Base-by-base conservation (phyloP, 2,888 invertebrate species). In the Stenolophus ochropezus region DNA sequence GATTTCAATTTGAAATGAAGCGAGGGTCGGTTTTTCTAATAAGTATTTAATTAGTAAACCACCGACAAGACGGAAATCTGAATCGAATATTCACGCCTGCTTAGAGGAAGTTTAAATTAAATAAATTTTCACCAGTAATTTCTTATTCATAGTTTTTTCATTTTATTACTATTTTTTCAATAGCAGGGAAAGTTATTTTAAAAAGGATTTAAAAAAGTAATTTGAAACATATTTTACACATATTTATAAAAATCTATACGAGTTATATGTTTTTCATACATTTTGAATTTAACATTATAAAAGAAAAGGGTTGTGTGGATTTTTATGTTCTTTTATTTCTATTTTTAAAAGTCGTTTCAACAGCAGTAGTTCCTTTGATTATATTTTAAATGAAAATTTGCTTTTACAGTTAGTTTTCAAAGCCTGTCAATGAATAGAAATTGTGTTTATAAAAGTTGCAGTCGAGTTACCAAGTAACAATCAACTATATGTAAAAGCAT, bases 1-100 rank as follows among this genome's bases (percentile, higher is more conserved):
- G 61, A 61, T 61, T 61, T 61, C 21, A 61, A 61, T 61, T 61
- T 61, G 21, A 61, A 61, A 61, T 61, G 61, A 61, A 61, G 61
- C 61, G 61, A 25, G 25, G 61, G 61, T 20, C 23, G 61, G 61
- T 61, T 61, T 58, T 61, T 61, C 25, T 61, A 61, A 61, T 61
- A 61, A 61, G 61, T 61, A 21, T 61, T 61, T 25, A 61, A 61
- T 61, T 61, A 61, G 23, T 14, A 25, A 61, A 61, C 61, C 21
- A 61, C 14, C 11, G 61, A n/a, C 4, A 21, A 11, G 61, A 25
- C 61, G 61, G 61, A 61, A 61, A 61, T 25, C 23, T n/a, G 5
- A 61, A 25, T 56, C 25, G n/a, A 61, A 51, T 51, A 16, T 4
- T 51, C 51, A 2, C 18, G 18, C 14, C 16, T 16, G 14, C 14